A percentile compares a stretch with the other conserved stretches of the same genome.
Evolutionary conservation across 2,113 vertebrate species (phyloP).

Genomic region (Desmodus rotundus): DNA sequence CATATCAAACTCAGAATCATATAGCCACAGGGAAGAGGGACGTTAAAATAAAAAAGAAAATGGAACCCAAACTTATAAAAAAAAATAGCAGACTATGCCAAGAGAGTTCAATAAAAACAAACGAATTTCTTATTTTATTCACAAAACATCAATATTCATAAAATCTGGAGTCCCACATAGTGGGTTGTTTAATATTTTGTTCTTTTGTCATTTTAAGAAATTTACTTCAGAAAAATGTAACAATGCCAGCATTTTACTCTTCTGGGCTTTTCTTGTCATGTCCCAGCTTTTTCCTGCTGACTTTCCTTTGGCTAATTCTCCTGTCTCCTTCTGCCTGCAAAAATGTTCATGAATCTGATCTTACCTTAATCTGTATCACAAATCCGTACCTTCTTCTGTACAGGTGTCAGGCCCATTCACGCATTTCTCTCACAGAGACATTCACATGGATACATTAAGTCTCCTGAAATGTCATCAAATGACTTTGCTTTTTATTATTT

Average conservation of each 20-base stretch:
- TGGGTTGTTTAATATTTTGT: background rate
- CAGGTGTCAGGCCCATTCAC: background rate
- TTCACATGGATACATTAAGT: background rate
- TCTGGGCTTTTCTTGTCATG: background rate
- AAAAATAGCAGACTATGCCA: background rate
- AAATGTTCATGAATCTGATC: background rate
- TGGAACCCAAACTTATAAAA: background rate
- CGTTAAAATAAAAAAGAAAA: constrained; percentile 56
- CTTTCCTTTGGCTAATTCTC: constrained; percentile 25
- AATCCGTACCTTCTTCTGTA: background rate
- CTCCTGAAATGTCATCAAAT: background rate
- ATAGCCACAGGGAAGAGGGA: constrained; percentile 16
- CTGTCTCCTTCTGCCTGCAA: background rate
- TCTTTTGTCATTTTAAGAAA: background rate
- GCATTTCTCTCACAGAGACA: background rate
- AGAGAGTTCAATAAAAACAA: constrained; percentile 21
- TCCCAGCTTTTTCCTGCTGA: background rate
- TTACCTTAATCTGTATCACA: background rate
- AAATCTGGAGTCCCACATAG: background rate
- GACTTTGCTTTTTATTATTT: background rate
- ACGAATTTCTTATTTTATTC: background rate
- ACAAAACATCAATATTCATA: background rate
- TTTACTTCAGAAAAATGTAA: constrained; percentile 2
- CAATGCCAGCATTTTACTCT: background rate
- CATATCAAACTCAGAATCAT: constrained; percentile 39